These are phyloP conservation scores for Oxycera nigricornis DNA, from an alignment of 2,888 invertebrate genomes.

Conservation along the genomic window DNA sequence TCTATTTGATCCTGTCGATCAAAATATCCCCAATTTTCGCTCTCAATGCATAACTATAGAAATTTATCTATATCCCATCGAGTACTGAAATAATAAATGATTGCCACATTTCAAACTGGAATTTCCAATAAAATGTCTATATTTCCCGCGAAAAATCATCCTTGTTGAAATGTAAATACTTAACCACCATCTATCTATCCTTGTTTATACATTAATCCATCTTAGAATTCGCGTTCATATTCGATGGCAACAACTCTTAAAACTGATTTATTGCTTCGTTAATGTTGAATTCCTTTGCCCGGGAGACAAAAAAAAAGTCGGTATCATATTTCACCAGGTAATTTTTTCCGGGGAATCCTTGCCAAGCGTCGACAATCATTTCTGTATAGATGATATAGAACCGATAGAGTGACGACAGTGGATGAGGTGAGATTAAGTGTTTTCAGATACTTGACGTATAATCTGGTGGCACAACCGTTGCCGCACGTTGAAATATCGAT, in stretches of 20 bases:
- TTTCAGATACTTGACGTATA: not conserved
- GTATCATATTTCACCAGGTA: not conserved
- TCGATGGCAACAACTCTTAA: no score
- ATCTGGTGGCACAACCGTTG: not conserved
- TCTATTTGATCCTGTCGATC: no score
- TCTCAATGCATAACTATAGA: no score
- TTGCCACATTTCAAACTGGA: not conserved
- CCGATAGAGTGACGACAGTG: no score
- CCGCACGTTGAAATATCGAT: slow-evolving; percentile 8
- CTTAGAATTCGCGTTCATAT: no score
- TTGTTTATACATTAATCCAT: not conserved
- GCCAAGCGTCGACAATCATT: not conserved
- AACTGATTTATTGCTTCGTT: slow-evolving; percentile 13
- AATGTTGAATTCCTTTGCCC: not conserved
- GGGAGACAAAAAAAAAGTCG: not conserved
- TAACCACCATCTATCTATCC: not conserved
- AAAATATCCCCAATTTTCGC: no score
- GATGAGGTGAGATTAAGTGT: not conserved
- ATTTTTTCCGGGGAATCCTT: not conserved
- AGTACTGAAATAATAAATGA: not conserved
- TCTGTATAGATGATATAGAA: no score
- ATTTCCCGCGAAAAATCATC: not conserved
- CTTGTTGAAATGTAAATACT: slow-evolving; percentile 7
- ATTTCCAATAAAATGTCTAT: not conserved
- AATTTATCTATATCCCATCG: no score